These are phyloP conservation scores for Eublepharis macularius DNA, from an alignment of 2,113 vertebrate genomes.

Conservation along the genomic window DNA sequence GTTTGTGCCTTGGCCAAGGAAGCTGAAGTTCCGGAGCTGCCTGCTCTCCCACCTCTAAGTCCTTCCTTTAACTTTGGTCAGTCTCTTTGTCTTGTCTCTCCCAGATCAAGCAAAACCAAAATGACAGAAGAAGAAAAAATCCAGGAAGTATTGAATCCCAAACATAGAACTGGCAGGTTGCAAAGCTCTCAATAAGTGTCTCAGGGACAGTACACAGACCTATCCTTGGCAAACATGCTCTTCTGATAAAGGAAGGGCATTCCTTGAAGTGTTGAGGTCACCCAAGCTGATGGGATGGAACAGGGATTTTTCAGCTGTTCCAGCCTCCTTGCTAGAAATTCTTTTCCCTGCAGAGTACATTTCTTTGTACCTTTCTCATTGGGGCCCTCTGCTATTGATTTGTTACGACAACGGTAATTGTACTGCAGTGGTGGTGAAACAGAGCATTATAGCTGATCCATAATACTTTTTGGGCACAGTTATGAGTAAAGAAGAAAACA, in stretches of 20 bases:
- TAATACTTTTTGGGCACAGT: conserved; percentile 16
- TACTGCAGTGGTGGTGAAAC: not conserved
- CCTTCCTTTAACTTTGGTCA: conserved; percentile 23
- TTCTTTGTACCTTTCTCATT: not conserved
- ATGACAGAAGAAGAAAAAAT: not conserved
- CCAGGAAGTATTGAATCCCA: not conserved
- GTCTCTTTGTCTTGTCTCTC: accelerated
- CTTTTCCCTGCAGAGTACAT: not conserved
- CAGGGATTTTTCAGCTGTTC: not conserved
- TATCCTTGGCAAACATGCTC: not conserved
- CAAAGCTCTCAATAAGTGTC: not conserved
- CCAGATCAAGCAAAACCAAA: not conserved
- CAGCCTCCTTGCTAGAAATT: conserved; percentile 7
- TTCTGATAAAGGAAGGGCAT: not conserved
- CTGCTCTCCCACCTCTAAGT: not conserved
- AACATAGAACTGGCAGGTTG: not conserved
- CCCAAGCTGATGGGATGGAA: not conserved
- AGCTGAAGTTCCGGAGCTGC: not conserved
- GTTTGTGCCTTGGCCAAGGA: not conserved
- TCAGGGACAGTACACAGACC: not conserved
- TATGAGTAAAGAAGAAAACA: accelerated
- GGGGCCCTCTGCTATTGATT: not conserved
- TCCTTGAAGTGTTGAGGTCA: not conserved
- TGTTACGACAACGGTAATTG: not conserved
- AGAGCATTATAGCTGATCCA: not conserved